Percentiles rank a stretch among this genome's conserved stretches.
Evolutionary conservation across 2,113 vertebrate genomes (phyloP).

Genomic region (Ammospiza caudacuta): DNA sequence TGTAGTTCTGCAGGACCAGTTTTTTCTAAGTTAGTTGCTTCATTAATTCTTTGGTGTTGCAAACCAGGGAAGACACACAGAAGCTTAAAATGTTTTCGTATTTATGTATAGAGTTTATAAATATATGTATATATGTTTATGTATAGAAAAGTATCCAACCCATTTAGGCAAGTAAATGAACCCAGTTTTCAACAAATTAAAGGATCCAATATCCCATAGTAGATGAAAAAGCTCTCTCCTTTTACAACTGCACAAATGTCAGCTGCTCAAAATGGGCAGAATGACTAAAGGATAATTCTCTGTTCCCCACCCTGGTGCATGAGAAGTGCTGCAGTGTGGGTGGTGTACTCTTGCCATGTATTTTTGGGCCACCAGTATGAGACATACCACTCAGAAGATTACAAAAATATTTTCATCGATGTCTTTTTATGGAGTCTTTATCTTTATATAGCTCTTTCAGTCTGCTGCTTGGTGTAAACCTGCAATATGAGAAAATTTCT

Average conservation of each 20-base stretch:
- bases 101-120: neutral
- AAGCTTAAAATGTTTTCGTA: neutral
- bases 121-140: neutral
- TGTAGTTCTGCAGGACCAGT: neutral
- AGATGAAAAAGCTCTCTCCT: neutral
- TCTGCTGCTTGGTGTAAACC: neutral
- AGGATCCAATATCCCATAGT: neutral
- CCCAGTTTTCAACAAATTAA: neutral
- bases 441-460: constrained; percentile 8
- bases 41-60: neutral
- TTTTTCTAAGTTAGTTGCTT: neutral
- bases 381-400: neutral
- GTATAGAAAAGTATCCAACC: neutral
- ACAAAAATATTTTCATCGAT: constrained; percentile 3
- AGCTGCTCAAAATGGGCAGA: neutral
- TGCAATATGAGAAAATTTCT: neutral
- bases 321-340: constrained; percentile 17
- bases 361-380: constrained; percentile 21
- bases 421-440: neutral
- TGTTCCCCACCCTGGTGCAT: neutral
- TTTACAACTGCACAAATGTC: neutral
- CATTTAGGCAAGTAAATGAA: neutral
- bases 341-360: neutral
- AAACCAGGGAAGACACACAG: neutral
- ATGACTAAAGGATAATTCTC: neutral